Base-by-base conservation (phyloP, 2,113 vertebrate species). In the Ellobius talpinus region DNA sequence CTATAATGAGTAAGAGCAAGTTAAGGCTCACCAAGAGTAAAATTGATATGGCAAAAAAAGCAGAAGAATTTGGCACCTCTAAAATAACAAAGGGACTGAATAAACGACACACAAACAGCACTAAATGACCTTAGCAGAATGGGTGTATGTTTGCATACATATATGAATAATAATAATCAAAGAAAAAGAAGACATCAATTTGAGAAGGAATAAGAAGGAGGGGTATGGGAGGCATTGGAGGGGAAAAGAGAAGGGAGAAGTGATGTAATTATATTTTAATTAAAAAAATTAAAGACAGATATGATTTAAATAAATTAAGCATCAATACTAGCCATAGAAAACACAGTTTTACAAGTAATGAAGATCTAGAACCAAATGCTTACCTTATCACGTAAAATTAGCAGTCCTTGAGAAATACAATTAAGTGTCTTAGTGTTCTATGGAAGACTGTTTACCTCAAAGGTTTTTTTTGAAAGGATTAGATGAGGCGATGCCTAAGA, bases 21-120 rank as follows among this genome's bases (percentile, higher is more conserved):
- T 36, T 11, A 12, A 33, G 19, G 26, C 36, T 39, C 24, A n/a
- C 52, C 36, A 73, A 93, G 36, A 77, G 17, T 2, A 82, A 47
- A 86, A 90, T 24, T 55, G 92, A 96, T 82, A 93, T 87, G 33
- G 16, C 29, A 91, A 74, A 13, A 79, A 21, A 92, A 85, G 31
- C 5, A 78, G 50, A 96, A 81, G 21, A 92, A 58, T 58, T 21
- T 58, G 55, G 55, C 19, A 58, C 0, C 17, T 58, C 5, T 19
- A 19, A 19, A 58, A 58, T 5, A 58, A 58, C 55, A 58, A 84
- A 73, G n/a, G 1, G 33, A 39, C 78, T 96, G 82, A 47, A 74
- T 78, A 39, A 72, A 65, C 14, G 70, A 58, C 16, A 77, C 55
- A 86, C 65, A 26, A 39, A 6, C 23, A 82, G 12, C 36, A 39